Base-by-base conservation (phyloP, 2,888 invertebrate species). In the Leistus spinibarbis region DNA sequence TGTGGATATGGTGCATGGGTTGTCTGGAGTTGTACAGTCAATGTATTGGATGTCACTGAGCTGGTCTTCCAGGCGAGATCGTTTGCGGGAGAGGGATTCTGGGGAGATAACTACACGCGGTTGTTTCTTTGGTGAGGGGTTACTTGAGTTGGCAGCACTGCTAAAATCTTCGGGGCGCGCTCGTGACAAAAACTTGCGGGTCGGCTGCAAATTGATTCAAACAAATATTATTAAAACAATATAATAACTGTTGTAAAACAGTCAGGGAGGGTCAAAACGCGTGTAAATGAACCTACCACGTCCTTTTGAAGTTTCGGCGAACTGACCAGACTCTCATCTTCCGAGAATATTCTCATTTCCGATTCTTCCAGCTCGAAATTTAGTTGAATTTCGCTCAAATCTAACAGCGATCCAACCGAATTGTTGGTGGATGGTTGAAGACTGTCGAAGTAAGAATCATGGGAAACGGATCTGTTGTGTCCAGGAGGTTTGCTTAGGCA, bases 371-470 rank as follows among this genome's bases (percentile, higher is more conserved):
- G 89, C 77, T 95, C 94, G 79, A 95, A 93, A 68, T 95, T 93
- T 54, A 95, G 87, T 23, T 94, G 90, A 85, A 95, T 91, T 82
- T 94, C 95, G n/a, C 94, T 94, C 69, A 95, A 87, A 85, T 95
- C 95, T 23, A 91, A 85, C 16, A 88, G 76, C 77, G 86, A 79
- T 80, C 85, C 82, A 81, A 88, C 79, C 77, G 87, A 80, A 82
- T 87, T 86, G 78, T 85, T 84, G 76, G 85, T 85, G 7, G 86
- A 86, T 73, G 85, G 92, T 88, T 86, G 91, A 88, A 89, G 90
- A 80, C 88, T 91, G 88, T 96, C 96, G 86, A 97, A 97, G 86
- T 97, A 97, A 0, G 96, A 97, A 85, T 97, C 97, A 85, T 97
- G 96, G 0, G 96, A 96, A 0, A 96, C 94, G 0, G 96, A 96